phyloP scores from a whole-genome alignment of 2,797 vertebrate species.

The Chiloscyllium punctatum region DNA sequence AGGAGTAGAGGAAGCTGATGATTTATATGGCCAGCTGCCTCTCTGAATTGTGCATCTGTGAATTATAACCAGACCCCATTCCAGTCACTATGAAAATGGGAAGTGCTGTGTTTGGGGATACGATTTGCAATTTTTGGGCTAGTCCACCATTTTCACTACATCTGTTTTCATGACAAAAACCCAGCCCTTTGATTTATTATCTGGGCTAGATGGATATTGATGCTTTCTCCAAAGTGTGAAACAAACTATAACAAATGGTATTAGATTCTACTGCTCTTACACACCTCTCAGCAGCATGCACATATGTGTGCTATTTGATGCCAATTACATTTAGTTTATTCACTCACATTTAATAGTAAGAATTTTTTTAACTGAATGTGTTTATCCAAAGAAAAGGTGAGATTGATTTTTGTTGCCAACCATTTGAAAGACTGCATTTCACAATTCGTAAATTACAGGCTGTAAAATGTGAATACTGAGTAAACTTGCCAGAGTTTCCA shows the following conservation, averaged over 20 bases:
- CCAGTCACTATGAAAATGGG: too few species aligned
- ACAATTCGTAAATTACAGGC: conserved; percentile 3
- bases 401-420: not conserved
- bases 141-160: too few species aligned
- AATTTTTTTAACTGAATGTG: not conserved
- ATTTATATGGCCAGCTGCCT: too few species aligned
- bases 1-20: too few species aligned
- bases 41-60: too few species aligned
- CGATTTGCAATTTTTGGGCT: too few species aligned
- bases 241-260: not conserved
- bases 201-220: not conserved
- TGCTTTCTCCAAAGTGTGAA: not conserved
- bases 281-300: not conserved
- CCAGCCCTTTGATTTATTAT: not conserved
- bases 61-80: too few species aligned
- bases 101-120: too few species aligned
- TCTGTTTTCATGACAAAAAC: too few species aligned
- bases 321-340: not conserved
- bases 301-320: not conserved
- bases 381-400: not conserved
- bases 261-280: not conserved
- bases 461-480: not conserved
- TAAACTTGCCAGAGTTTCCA: not conserved
- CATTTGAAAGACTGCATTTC: not conserved
- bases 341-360: not conserved